Evolutionary conservation across 1,140 invertebrate genomes (phyloP).

Genomic region (Vollenhovia emeryi): DNA sequence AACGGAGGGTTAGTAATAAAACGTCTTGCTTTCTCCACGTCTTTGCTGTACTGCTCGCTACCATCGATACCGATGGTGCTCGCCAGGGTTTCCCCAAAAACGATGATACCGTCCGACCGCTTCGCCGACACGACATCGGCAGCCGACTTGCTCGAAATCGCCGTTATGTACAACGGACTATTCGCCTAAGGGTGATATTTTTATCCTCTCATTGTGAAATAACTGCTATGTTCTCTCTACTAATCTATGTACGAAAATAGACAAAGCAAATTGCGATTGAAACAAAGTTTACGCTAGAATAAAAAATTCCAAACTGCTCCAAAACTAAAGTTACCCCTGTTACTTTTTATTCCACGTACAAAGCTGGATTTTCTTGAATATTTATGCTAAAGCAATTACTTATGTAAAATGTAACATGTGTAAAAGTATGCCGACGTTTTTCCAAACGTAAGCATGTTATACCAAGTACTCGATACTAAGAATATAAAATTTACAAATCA

Average conservation of each 20-base stretch:
- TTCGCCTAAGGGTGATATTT: slow-evolving; percentile 86
- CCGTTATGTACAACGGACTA: slow-evolving; percentile 91
- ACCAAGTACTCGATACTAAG: neutral
- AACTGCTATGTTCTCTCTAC: neutral
- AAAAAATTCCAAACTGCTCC: neutral
- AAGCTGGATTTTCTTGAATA: neutral
- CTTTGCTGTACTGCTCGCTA: slow-evolving; percentile 83
- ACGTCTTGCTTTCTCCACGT: slow-evolving; percentile 78
- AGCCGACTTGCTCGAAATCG: slow-evolving; percentile 91
- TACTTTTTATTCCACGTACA: neutral
- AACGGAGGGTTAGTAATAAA: slow-evolving; percentile 92
- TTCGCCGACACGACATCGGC: slow-evolving; percentile 88
- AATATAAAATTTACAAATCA: neutral
- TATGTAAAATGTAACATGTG: neutral
- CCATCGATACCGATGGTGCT: slow-evolving; percentile 90
- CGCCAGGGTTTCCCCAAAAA: slow-evolving; percentile 93
- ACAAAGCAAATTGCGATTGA: slow-evolving; percentile 7
- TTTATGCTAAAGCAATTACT: neutral
- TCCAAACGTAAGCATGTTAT: neutral
- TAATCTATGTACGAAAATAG: neutral
- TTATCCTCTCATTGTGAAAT: slow-evolving; percentile 56
- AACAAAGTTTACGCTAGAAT: neutral
- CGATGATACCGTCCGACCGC: slow-evolving; percentile 84
- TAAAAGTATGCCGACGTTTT: neutral
- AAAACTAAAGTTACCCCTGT: neutral